A percentile compares a stretch with the other conserved stretches of the same genome.
These are phyloP conservation scores for Brachypodius melanocephalos DNA, from an alignment of 2,113 vertebrate genomes.

Conservation along the genomic window DNA sequence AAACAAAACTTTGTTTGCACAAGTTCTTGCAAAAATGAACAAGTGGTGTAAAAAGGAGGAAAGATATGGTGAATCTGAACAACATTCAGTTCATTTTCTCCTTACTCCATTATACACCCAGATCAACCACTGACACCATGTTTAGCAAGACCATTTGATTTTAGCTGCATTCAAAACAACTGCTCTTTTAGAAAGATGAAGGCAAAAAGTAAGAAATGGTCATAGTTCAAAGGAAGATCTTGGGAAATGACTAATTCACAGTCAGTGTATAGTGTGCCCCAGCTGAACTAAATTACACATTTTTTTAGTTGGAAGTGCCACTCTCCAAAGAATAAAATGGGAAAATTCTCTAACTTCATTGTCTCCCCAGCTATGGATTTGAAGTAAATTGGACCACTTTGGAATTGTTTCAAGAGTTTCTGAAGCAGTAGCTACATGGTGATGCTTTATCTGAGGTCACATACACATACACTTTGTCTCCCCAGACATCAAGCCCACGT, in stretches of 20 bases:
- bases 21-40: neutral
- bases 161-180: neutral
- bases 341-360: neutral
- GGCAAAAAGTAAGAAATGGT: neutral
- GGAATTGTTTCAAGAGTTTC: constrained; percentile 9
- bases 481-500: neutral
- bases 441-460: constrained; percentile 26
- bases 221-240: constrained; percentile 39
- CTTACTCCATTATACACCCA: neutral
- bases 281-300: constrained; percentile 9
- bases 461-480: neutral
- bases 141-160: neutral
- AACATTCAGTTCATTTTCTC: neutral
- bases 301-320: constrained; percentile 16
- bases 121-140: neutral
- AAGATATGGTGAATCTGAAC: neutral
- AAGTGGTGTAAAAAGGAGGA: neutral
- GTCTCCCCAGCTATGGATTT: neutral
- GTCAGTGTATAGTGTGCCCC: neutral
- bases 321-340: neutral
- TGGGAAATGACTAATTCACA: constrained; percentile 31
- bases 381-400: constrained; percentile 4
- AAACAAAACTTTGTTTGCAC: constrained; percentile 23
- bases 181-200: neutral
- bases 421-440: neutral